A percentile compares a stretch with the other conserved stretches of the same genome.
phyloP scores from a whole-genome alignment of 2,888 invertebrate species.

The Conus canariensis region DNA sequence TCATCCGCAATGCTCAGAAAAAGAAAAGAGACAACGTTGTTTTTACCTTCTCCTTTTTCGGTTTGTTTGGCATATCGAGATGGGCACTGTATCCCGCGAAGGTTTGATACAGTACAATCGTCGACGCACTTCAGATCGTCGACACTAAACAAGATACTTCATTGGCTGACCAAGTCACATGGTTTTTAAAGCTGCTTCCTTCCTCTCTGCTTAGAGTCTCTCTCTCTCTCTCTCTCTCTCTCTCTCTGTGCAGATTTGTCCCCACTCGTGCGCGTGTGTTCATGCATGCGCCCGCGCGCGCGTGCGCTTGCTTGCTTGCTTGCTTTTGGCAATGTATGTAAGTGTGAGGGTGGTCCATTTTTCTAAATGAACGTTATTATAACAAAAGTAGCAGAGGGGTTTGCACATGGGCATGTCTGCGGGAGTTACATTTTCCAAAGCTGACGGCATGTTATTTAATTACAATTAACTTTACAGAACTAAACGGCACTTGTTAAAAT shows the following conservation, averaged over 20 bases:
- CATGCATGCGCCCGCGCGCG: neutral
- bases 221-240: neutral
- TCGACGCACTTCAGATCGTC: conserved; percentile 62
- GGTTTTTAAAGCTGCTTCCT: conserved; percentile 50
- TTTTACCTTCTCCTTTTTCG: conserved; percentile 74
- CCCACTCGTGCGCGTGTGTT: neutral
- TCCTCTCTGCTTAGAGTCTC: neutral
- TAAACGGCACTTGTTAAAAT: no score
- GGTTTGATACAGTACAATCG: conserved; percentile 51
- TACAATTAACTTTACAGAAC: no score
- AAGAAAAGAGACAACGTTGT: neutral
- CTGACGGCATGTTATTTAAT: no score
- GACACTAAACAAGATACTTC: conserved; percentile 69
- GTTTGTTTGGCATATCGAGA: conserved; percentile 73
- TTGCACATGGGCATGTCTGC: no score
- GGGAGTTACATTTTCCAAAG: no score
- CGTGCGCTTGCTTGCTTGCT: neutral
- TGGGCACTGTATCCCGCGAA: conserved; percentile 52
- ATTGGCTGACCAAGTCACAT: conserved; percentile 70
- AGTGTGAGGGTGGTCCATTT: neutral
- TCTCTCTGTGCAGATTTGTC: conserved; percentile 37
- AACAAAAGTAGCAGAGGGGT: no score
- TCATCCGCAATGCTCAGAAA: neutral
- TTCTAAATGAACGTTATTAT: neutral
- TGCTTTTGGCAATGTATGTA: neutral